Base-by-base conservation (phyloP, 1,140 invertebrate genomes). In the Drosophila ambigua region DNA sequence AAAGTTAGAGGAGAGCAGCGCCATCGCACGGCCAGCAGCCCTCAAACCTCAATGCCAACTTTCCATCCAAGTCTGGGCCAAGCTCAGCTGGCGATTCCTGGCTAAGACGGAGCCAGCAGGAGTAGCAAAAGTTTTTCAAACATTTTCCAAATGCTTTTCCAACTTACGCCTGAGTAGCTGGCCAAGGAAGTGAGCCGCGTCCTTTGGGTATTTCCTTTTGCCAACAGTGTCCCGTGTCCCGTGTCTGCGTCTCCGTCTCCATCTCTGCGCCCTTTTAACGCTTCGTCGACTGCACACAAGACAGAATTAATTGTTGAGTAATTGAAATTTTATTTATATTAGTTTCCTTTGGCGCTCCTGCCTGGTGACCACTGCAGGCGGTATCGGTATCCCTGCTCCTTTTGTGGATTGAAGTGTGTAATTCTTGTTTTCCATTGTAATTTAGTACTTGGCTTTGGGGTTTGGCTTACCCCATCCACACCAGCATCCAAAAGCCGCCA, bases 301-400 rank as follows among this genome's bases (percentile, higher is more conserved):
- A 91, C 89, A 66, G 79, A 91, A 91, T 91, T 91, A 91, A 91
- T 91, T 91, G 90, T 91, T 91, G 85, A 91, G 85, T 91, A 91
- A 91, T 91, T 91, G 90, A 91, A 91, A 91, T 91, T 91, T 91
- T 91, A 91, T 91, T 91, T 91, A 91, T 91, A 91, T 91, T 91
- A 89, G 89, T 88, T 88, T 88, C 79, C 83, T 77, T 87, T 61
- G 43, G 35, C 39, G 43, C 53, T 57, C 72, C 72, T 69, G 55
- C 31, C 48, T 28, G 71, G 20, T 63, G 39, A 68, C 41, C 52
- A 68, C 79, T 55, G 73, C 81, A 69, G 82, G 81, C 77, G 69
- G 43, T 79, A 61, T 62, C 16, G 23, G 23, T 23, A 24, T 2
- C 35, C 11, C 66, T 48, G 50, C 62, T 72, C 60, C 60, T 60